A percentile compares a stretch with the other conserved stretches of the same genome.
These are phyloP conservation scores for Zosterops japonicus DNA, from an alignment of 2,113 vertebrate genomes.

Conservation along the genomic window DNA sequence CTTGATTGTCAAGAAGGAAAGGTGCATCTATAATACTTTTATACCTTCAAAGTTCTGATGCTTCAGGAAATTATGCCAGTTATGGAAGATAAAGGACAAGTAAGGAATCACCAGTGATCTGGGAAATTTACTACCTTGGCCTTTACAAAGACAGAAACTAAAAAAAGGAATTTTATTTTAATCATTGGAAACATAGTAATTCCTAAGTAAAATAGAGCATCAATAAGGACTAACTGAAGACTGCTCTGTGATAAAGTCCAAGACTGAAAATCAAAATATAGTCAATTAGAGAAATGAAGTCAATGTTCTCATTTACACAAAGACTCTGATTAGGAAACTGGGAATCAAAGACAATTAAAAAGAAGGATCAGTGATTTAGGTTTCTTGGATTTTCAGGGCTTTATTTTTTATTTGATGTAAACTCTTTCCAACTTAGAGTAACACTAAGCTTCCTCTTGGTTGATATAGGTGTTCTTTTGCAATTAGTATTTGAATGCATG, in stretches of 20 bases:
- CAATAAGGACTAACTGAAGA: neutral
- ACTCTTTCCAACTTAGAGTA: neutral
- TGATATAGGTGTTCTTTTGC: accelerated
- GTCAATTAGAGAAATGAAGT: neutral
- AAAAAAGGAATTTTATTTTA: neutral
- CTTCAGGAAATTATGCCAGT: neutral
- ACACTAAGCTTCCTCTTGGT: neutral
- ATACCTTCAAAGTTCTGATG: neutral
- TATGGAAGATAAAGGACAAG: neutral
- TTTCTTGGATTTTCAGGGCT: accelerated
- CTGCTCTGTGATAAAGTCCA: neutral
- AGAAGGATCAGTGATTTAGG: neutral
- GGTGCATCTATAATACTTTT: neutral
- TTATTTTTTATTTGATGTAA: neutral
- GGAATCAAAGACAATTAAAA: neutral
- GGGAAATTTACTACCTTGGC: neutral
- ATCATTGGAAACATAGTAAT: neutral
- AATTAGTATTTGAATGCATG: neutral
- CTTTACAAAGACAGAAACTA: neutral
- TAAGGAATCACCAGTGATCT: neutral
- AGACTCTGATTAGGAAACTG: neutral
- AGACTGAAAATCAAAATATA: neutral
- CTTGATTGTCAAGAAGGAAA: neutral
- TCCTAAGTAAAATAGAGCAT: neutral
- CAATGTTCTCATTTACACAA: neutral